phyloP scores from a whole-genome alignment of 1,140 invertebrate species.

The Mycetomoellerius zeteki region DNA sequence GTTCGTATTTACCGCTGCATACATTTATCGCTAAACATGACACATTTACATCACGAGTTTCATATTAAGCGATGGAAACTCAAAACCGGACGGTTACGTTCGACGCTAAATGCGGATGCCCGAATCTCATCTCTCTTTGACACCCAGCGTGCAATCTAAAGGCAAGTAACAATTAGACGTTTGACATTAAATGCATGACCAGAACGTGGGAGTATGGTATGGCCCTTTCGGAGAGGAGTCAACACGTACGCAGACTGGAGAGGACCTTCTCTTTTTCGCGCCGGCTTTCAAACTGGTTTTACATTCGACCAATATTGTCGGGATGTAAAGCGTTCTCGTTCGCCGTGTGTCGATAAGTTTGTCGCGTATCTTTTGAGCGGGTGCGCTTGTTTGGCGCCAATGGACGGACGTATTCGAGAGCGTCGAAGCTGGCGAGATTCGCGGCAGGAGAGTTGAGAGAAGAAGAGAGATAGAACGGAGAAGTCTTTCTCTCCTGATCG shows the following conservation, averaged over 20 bases:
- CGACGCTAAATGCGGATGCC: background rate
- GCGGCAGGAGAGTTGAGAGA: constrained; percentile 58
- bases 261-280: constrained; percentile 72
- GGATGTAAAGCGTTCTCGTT: constrained; percentile 73
- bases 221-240: constrained; percentile 44
- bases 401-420: constrained; percentile 67
- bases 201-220: constrained; percentile 39
- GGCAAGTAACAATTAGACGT: constrained; percentile 6
- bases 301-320: constrained; percentile 77
- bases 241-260: constrained; percentile 8
- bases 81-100: background rate
- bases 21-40: constrained; percentile 29
- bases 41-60: constrained; percentile 14
- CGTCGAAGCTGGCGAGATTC: constrained; percentile 66
- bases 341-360: constrained; percentile 76
- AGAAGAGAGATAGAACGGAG: constrained; percentile 51
- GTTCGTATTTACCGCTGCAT: constrained; percentile 31
- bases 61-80: background rate
- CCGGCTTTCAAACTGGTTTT: constrained; percentile 78
- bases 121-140: constrained; percentile 14
- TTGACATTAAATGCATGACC: constrained; percentile 24
- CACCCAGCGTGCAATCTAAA: background rate
- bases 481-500: constrained; percentile 55
- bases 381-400: constrained; percentile 84
- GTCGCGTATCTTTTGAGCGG: constrained; percentile 82